These are phyloP conservation scores for Atlantisia rogersi DNA, from an alignment of 2,113 vertebrate species.

Conservation along the genomic window DNA sequence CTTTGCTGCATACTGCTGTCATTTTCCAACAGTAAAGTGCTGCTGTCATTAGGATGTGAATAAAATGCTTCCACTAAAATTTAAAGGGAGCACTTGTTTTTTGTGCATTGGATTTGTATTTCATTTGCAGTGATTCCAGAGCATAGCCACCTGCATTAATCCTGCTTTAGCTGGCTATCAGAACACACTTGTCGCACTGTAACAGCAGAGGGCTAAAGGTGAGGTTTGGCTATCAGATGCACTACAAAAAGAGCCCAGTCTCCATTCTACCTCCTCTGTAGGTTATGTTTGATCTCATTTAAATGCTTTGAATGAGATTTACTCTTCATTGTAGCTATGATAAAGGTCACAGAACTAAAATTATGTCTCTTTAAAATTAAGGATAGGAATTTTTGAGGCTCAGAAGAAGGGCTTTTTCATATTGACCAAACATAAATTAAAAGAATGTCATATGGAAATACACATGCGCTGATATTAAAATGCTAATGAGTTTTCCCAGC, in stretches of 20 bases:
- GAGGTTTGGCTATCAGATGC: neutral
- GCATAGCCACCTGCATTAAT: neutral
- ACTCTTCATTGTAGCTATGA: constrained; percentile 53
- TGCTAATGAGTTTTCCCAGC: constrained; percentile 53
- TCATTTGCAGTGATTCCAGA: neutral
- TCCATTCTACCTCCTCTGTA: constrained; percentile 12
- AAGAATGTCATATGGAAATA: constrained; percentile 39
- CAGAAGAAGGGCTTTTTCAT: constrained; percentile 21
- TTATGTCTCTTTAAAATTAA: constrained; percentile 50
- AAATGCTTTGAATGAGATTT: constrained; percentile 71
- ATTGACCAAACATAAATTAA: constrained; percentile 38
- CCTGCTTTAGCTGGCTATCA: neutral
- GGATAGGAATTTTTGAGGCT: constrained; percentile 17
- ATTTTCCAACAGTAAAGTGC: neutral
- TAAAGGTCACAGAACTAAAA: constrained; percentile 59
- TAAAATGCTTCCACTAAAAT: neutral
- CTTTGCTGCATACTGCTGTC: neutral
- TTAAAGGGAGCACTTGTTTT: neutral
- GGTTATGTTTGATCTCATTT: constrained; percentile 65
- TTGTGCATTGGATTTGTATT: neutral
- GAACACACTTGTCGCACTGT: neutral
- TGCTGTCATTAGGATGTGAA: neutral
- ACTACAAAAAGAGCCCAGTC: neutral
- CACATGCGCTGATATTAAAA: constrained; percentile 11
- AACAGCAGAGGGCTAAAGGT: neutral